These are phyloP conservation scores for Bombus sibiricus DNA, from an alignment of 1,140 invertebrate species.

Conservation along the genomic window DNA sequence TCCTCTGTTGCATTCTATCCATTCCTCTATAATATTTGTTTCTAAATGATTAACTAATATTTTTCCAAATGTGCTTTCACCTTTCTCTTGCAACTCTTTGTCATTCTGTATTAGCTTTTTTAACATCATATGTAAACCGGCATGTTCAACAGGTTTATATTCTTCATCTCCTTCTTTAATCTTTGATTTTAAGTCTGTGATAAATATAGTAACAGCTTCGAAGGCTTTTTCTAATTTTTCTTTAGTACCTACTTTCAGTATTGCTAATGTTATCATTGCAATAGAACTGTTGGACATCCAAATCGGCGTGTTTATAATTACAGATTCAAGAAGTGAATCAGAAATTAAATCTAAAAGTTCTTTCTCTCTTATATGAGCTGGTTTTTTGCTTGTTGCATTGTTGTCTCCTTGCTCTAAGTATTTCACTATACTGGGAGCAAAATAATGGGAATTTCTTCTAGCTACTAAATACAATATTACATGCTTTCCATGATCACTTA, in stretches of 20 bases:
- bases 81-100: constrained; percentile 76
- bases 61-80: constrained; percentile 79
- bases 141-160: constrained; percentile 88
- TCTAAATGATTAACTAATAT: constrained; percentile 79
- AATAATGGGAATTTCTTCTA: constrained; percentile 88
- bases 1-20: constrained; percentile 85
- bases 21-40: constrained; percentile 79
- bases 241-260: constrained; percentile 85
- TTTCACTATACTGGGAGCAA: constrained; percentile 88
- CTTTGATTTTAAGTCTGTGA: constrained; percentile 79
- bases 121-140: constrained; percentile 90
- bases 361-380: constrained; percentile 86
- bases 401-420: constrained; percentile 89
- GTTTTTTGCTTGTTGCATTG: constrained; percentile 91
- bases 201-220: constrained; percentile 78
- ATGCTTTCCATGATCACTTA: constrained; percentile 89
- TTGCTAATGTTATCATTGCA: constrained; percentile 87
- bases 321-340: constrained; percentile 85
- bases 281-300: constrained; percentile 89
- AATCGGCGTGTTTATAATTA: constrained; percentile 85
- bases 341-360: constrained; percentile 89
- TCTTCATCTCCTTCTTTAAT: constrained; percentile 81
- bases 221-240: constrained; percentile 77
- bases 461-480: constrained; percentile 93
- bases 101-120: constrained; percentile 91